Evolutionary conservation across 2,797 vertebrate genomes (phyloP).

Genomic region (Sebastes nivosus): DNA sequence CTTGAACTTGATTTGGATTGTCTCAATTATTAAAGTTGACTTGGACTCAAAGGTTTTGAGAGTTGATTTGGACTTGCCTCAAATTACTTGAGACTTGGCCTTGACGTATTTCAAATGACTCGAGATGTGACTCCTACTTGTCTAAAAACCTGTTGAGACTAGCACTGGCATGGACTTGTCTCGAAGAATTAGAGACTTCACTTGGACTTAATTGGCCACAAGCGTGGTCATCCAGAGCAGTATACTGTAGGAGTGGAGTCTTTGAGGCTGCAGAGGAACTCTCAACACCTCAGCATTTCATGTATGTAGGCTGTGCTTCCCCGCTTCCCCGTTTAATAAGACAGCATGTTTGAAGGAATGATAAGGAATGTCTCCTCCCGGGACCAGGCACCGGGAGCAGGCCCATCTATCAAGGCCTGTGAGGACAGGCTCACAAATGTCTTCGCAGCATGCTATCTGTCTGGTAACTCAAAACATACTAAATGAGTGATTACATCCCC

Average conservation of each 20-base stretch:
- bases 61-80: background rate
- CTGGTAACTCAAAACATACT: constrained; percentile 6
- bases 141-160: background rate
- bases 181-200: background rate
- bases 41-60: background rate
- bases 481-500: constrained; percentile 45
- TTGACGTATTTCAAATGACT: background rate
- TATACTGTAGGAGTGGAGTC: too few species aligned
- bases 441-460: constrained; percentile 49
- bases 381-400: background rate
- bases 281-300: background rate
- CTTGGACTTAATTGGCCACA: background rate
- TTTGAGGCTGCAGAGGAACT: background rate
- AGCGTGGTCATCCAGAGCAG: background rate
- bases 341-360: constrained; percentile 1
- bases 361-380: constrained; percentile 4
- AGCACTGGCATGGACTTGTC: background rate
- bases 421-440: constrained; percentile 50
- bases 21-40: background rate
- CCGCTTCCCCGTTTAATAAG: background rate
- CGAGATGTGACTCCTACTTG: background rate
- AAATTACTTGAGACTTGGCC: background rate
- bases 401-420: constrained; percentile 28
- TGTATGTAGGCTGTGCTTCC: background rate
- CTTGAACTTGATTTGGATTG: background rate